Conservation (phyloP, 1,140 invertebrate genomes). For the Diuraphis noxia region DNA sequence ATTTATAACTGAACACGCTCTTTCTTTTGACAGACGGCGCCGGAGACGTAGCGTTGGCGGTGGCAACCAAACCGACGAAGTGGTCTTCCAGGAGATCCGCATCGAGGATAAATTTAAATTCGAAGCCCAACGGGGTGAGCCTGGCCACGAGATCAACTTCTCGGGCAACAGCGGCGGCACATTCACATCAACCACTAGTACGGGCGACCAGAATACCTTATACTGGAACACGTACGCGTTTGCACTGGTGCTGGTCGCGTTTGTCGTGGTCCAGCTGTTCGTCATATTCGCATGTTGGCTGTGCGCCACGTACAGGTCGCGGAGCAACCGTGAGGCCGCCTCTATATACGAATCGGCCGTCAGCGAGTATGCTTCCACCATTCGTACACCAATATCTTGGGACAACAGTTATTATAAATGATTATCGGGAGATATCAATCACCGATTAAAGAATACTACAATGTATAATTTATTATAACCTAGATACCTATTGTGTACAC, state of each 20-base stretch:
- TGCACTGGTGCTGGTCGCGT: not conserved
- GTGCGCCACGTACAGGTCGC: not conserved
- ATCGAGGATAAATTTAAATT: conserved; percentile 64
- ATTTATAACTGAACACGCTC: not conserved
- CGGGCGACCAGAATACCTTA: not conserved
- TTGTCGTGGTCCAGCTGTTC: conserved; percentile 1
- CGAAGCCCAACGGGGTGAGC: conserved; percentile 36
- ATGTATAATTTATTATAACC: not conserved
- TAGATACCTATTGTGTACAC: not conserved
- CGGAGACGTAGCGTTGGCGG: not conserved
- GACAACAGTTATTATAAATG: not conserved
- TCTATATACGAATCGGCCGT: not conserved
- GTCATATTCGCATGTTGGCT: not conserved
- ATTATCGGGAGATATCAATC: not conserved
- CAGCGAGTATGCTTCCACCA: not conserved
- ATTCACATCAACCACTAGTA: not conserved
- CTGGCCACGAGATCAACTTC: conserved; percentile 10
- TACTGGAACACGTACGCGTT: conserved; percentile 35
- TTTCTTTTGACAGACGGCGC: not conserved
- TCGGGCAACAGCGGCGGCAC: too few relatives aligned
- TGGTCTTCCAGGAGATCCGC: conserved; percentile 63
- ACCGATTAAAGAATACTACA: not conserved
- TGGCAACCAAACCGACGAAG: conserved; percentile 58
- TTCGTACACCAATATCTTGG: not conserved
- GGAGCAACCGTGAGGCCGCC: too few relatives aligned